Conservation (phyloP, 2,888 invertebrate genomes). For the Eupithecia subfuscata region DNA sequence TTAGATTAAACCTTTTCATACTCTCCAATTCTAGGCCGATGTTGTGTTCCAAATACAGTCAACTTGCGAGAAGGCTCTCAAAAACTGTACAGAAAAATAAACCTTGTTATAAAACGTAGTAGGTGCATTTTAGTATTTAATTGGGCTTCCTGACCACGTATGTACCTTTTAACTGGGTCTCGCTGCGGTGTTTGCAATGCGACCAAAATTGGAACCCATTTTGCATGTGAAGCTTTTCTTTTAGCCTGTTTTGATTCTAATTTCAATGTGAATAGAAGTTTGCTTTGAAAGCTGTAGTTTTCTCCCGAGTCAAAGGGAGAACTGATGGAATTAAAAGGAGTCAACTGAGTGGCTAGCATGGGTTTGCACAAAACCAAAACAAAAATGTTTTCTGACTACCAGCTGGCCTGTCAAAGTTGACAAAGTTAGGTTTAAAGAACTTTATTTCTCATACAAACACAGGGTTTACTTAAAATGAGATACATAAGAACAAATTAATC, state of each 20-base stretch:
- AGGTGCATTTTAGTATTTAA: constrained; percentile 7
- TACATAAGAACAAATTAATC: too few relatives aligned
- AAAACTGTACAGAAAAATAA: neutral
- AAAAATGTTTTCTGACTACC: neutral
- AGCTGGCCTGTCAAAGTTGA: too few relatives aligned
- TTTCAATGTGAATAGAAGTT: neutral
- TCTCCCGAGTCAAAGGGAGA: neutral
- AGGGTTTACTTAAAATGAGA: too few relatives aligned
- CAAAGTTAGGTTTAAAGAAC: too few relatives aligned
- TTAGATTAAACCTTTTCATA: constrained; percentile 7
- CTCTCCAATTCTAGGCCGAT: neutral
- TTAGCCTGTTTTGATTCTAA: neutral
- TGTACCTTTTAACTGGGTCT: constrained; percentile 25
- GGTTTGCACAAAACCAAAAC: neutral
- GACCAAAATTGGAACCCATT: constrained; percentile 14
- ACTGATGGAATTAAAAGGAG: neutral
- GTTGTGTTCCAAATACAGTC: neutral
- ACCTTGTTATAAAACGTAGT: neutral
- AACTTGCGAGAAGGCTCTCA: neutral
- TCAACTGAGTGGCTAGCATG: neutral
- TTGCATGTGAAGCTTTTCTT: neutral
- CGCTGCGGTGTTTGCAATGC: constrained; percentile 28
- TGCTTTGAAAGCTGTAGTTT: neutral
- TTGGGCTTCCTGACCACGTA: constrained; percentile 13
- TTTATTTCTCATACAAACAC: too few relatives aligned